Base-by-base conservation (phyloP, 2,888 invertebrate species). In the Caenorhabditis imperialis region DNA sequence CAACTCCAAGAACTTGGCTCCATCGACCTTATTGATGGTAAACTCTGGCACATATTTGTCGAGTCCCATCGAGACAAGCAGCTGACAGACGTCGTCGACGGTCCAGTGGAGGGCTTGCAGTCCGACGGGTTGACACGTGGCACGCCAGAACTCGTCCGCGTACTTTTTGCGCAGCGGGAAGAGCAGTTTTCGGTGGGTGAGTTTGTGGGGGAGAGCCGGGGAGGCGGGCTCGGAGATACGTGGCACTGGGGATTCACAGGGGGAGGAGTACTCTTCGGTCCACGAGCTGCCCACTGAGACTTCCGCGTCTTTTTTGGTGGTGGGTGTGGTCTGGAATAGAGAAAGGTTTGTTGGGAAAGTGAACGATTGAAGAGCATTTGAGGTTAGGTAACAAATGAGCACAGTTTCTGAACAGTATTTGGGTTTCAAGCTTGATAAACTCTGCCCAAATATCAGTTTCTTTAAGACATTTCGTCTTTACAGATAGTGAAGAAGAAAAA, bases 41-140 rank as follows among this genome's bases (percentile, higher is more conserved):
- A 96, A 95, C 85, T 94, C 93, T 51, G 93, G 92, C 82, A 94
- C 93, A 90, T 94, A 93, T 65, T 94, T 93, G 88, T 95, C 95
- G 88, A 96, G 90, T 38, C 94, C 91, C 61, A 92, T 84, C 35
- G 86, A 83, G 20, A 85, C 81, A 10, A 88, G 67, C 33, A 87
- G 77, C 50, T 86, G 86, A 53, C 87, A 86, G 10, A 88, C 86
- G 54, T 88, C 82, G 37, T 83, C 82, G 12, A 77, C 78, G 0
- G 80, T 77, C 88, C 88, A 88, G 54, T 86, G 83, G 6, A 88
- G 81, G 8, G 88, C 88, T 67, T 87, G 84, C 7, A 85, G 75
- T 8, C 81, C 81, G n/a, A 75, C 71, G 42, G 77, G 79, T 37
- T 81, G 79, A 47, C 75, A 75, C 16, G 81, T 75, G 27, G 81